Evolutionary conservation across 2,113 vertebrate genomes (phyloP), one percentile per base, ranked within the genome.

Genomic region (Epinephelus moara): DNA sequence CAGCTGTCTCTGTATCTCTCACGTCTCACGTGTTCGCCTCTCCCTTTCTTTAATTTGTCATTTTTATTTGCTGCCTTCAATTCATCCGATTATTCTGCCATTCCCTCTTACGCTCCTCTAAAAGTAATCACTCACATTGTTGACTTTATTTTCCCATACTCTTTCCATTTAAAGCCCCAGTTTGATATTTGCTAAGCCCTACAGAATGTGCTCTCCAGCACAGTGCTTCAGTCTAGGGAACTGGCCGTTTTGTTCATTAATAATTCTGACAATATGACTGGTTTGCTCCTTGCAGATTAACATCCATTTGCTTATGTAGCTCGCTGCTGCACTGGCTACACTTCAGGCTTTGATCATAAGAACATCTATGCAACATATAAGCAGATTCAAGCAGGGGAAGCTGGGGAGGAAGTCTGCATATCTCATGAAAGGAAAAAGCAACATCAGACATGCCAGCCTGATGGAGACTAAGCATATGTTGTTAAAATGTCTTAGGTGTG

Each of bases 101-200:
- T 63, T 60, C 12, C 23, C 13, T 56, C 63, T 68, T 50, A 19
- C 52, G 70, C 62, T 37, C 14, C 14, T 69, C 18, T 40, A 70
- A 27, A 71, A 17, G 30, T n/a, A 52, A 85, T 66, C 5, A 21
- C 45, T 78, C 10, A 0, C 13, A 47, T 76, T 55, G 53, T 8
- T 75, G 45, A 57, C 47, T 56, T 71, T 0, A 11, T 40, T 64
- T 70, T 18, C 21, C 10, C 3, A 14, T 56, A 56, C 50, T 78
- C 30, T 70, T 63, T 56, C 59, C 10, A 67, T 87, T 77, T 69
- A 57, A 73, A 76, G 25, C 18, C 37, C 27, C 45, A 15, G 23
- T 81, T 45, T 59, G 40, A 67, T 66, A 49, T 70, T 66, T 70
- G 19, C 30, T 71, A 27, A 45, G 17, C 10, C 19, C 14, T 14